phyloP scores from a whole-genome alignment of 2,113 vertebrate genomes.

The Tor tambroides region DNA sequence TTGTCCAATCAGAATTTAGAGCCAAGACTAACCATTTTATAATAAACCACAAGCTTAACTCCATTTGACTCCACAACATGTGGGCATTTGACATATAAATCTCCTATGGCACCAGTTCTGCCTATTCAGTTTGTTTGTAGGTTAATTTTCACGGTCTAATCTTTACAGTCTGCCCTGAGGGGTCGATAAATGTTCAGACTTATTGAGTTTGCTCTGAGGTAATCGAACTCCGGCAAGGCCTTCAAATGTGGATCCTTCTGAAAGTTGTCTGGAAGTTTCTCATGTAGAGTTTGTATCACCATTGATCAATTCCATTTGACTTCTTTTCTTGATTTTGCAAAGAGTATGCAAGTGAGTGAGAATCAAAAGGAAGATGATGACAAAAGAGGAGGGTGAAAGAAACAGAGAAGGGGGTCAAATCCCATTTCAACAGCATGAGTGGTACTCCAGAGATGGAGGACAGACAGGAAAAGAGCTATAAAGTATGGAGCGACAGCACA shows the following conservation, averaged over 20 bases:
- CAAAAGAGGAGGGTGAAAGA: not conserved
- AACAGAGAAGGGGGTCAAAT: not conserved
- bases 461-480: conserved; percentile 77
- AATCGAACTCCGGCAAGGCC: not conserved
- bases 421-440: conserved; percentile 53
- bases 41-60: not conserved
- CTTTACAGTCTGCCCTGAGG: not conserved
- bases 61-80: not conserved
- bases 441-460: conserved; percentile 73
- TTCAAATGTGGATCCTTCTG: conserved; percentile 9
- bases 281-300: not conserved
- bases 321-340: not conserved
- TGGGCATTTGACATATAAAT: not conserved
- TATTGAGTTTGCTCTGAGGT: conserved; percentile 9
- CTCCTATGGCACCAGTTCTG: conserved; percentile 7
- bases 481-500: conserved; percentile 79
- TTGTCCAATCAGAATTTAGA: too few relatives aligned
- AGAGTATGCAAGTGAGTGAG: not conserved
- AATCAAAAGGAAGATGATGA: conserved; percentile 5
- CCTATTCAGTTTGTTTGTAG: conserved; percentile 14
- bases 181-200: conserved; percentile 21
- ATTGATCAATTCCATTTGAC: not conserved
- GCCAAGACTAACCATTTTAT: not conserved
- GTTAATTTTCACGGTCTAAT: conserved; percentile 2
- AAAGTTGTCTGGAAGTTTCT: not conserved